These are phyloP conservation scores for Catharus ustulatus DNA, from an alignment of 2,797 vertebrate genomes.

Conservation along the genomic window DNA sequence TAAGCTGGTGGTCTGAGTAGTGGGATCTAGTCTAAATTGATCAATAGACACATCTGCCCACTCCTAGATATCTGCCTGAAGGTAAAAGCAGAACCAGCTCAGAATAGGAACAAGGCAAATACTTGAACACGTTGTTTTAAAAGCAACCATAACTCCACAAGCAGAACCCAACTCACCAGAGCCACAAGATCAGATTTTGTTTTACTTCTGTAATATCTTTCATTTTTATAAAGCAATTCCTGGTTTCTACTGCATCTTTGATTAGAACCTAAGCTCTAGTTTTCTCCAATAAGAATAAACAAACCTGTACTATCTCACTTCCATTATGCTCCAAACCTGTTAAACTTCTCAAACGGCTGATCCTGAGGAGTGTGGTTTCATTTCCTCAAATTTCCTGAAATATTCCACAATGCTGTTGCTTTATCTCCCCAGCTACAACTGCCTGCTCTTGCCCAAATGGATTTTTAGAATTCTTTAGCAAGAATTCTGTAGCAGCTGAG, in stretches of 20 bases:
- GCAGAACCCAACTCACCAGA: neutral
- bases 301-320: neutral
- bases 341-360: neutral
- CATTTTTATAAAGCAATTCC: neutral
- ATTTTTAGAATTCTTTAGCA: neutral
- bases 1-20: neutral
- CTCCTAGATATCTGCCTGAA: neutral
- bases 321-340: neutral
- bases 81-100: neutral
- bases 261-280: neutral
- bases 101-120: neutral
- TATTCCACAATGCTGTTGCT: neutral
- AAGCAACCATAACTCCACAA: neutral
- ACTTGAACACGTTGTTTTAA: neutral
- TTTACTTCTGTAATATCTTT: neutral
- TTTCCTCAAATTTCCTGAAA: neutral
- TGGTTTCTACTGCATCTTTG: neutral
- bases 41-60: neutral
- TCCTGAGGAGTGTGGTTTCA: neutral
- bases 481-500: neutral
- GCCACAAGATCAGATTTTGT: neutral
- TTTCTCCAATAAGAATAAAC: neutral
- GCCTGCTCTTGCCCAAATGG: neutral
- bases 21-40: neutral
- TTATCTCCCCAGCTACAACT: neutral